Evolutionary conservation across 2,797 vertebrate genomes (phyloP), one percentile per base, ranked within the genome.

Genomic region (Acrossocheilus fasciatus): DNA sequence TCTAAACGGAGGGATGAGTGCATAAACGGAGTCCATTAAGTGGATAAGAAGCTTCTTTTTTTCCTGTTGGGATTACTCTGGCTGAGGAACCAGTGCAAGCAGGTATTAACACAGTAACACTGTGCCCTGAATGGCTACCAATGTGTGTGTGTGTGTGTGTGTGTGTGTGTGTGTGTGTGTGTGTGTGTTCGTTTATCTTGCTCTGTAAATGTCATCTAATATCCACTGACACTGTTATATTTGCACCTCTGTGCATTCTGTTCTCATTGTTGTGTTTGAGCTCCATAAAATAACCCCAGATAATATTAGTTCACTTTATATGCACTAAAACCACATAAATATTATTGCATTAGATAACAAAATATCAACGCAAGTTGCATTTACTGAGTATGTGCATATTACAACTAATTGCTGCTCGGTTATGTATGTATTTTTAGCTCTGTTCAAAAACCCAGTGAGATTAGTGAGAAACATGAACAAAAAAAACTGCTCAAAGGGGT

Each of bases 21-120:
- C 36, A 47, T 82, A 68, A 87, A 82, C 62, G 9, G 47, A 81
- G 89, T 41, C 81, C 34, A 72, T 79, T 92, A 90, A 92, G 90
- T 90, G 90, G 91, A 92, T 93, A 88, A 90, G 89, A 72, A 73
- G 85, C 91, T 90, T 14, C 2, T 90, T 39, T 88, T 88, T 87
- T 88, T 59, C 54, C 64, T 36, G 62, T 57, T 64, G 70, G 90
- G 91, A 93, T 93, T 88, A 93, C 70, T 83, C 73, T 76, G 88
- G 78, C 86, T 15, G 45, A 76, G 68, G 91, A 93, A 92, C 82
- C 50, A 93, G 92, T 82, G 89, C 91, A 93, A 93, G 91, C 76
- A 90, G 91, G 92, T 87, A 93, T 93, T 93, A 93, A 89, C 91
- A 92, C 91, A 92, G 89, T 93, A 91, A 93, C 92, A 92, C 85